Evolutionary conservation across 2,888 invertebrate genomes (phyloP).

Genomic region (Dyspetes luteomarginatus): DNA sequence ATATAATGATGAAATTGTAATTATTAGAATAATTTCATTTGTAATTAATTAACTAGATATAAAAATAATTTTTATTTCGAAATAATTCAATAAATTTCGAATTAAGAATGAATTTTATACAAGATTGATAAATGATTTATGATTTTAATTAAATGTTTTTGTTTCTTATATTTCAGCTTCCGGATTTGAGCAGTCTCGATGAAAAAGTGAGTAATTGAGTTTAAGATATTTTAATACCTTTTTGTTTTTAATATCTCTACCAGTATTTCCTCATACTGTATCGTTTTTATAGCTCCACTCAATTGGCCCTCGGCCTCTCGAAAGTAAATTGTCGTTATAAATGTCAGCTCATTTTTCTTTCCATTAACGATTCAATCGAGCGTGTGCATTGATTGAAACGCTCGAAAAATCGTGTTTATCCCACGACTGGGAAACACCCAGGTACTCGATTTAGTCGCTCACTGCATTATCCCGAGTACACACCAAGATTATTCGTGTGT

Average conservation of each 20-base stretch:
- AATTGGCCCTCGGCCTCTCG: not conserved
- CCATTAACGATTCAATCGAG: slow-evolving; percentile 7
- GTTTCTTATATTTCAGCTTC: slow-evolving; percentile 76
- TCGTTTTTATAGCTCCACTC: not conserved
- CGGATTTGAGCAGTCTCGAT: slow-evolving; percentile 80
- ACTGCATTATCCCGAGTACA: not conserved
- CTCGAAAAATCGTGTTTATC: not conserved
- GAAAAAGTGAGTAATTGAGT: slow-evolving; percentile 79
- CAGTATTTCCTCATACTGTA: slow-evolving; percentile 3
- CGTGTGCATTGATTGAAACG: not conserved
- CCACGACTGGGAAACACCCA: not conserved
- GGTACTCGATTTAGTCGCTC: not conserved
- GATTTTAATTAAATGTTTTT: not conserved
- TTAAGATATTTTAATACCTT: not conserved
- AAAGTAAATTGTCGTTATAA: not conserved
- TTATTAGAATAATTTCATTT: too few relatives aligned
- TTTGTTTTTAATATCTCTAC: not conserved
- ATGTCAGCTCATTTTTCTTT: not conserved
- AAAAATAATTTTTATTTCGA: too few relatives aligned
- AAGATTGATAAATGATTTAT: not conserved
- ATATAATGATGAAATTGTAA: too few relatives aligned
- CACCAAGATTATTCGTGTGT: not conserved
- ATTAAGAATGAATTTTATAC: not conserved
- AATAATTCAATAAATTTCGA: too few relatives aligned
- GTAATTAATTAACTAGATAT: too few relatives aligned